These are phyloP conservation scores for Marmota monax DNA, from an alignment of 2,113 vertebrate genomes.

Conservation along the genomic window DNA sequence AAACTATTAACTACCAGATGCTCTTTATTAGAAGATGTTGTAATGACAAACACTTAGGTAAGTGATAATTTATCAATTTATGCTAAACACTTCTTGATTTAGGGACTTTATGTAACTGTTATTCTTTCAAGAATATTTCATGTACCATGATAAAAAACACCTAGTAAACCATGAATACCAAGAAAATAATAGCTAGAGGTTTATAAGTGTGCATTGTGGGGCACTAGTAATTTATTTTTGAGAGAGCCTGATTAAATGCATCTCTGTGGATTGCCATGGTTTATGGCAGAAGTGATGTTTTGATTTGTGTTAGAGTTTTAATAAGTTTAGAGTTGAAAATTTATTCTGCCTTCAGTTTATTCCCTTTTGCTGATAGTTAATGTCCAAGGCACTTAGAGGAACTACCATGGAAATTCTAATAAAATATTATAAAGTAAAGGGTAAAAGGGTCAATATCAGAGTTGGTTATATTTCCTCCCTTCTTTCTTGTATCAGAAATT, in stretches of 20 bases:
- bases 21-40: not conserved
- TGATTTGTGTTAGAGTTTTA: constrained; percentile 52
- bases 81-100: constrained; percentile 44
- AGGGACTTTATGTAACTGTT: not conserved
- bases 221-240: not conserved
- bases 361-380: not conserved
- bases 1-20: not conserved
- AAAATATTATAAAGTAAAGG: not conserved
- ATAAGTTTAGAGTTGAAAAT: constrained; percentile 53
- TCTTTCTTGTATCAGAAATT: too few relatives aligned
- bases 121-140: constrained; percentile 56
- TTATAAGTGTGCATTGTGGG: not conserved
- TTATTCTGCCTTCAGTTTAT: constrained; percentile 43
- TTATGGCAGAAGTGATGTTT: constrained; percentile 42
- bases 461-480: not conserved
- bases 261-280: constrained; percentile 36
- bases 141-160: constrained; percentile 71
- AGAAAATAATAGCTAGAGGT: constrained; percentile 36
- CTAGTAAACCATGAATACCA: constrained; percentile 57
- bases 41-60: not conserved
- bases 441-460: not conserved
- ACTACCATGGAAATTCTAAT: not conserved
- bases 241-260: constrained; percentile 55
- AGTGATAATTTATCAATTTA: not conserved
- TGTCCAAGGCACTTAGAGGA: not conserved